phyloP scores from a whole-genome alignment of 1,140 invertebrate genomes.

The Venturia canescens region DNA sequence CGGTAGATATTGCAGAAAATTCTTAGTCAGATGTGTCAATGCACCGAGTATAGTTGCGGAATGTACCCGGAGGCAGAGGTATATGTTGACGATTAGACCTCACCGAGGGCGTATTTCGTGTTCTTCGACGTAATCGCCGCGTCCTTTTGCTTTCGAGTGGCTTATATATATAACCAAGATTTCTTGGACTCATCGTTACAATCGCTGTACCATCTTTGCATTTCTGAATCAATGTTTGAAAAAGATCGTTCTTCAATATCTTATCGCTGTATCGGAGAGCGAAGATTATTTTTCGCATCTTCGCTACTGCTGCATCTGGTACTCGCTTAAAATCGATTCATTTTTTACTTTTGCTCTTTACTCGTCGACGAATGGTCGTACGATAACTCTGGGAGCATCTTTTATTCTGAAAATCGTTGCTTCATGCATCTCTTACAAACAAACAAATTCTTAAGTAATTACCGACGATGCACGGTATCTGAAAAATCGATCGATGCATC shows the following conservation, averaged over 20 bases:
- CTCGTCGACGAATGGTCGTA: too few species aligned
- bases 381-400: too few species aligned
- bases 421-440: too few species aligned
- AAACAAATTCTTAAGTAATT: too few species aligned
- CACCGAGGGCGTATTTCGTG: background rate
- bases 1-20: conserved; percentile 4
- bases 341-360: too few species aligned
- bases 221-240: background rate
- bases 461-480: too few species aligned
- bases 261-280: background rate
- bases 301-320: background rate
- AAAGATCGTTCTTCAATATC: background rate
- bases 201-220: background rate
- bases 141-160: background rate
- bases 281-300: background rate
- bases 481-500: too few species aligned
- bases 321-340: too few species aligned
- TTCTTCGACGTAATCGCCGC: background rate
- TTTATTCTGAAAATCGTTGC: too few species aligned
- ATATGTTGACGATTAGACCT: background rate
- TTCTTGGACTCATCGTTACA: background rate
- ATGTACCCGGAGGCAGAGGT: background rate
- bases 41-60: background rate
- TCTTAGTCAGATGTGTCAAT: background rate
- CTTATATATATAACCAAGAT: background rate